These are phyloP conservation scores for Zosterops hypoxanthus DNA, from an alignment of 2,113 vertebrate species.

Conservation along the genomic window DNA sequence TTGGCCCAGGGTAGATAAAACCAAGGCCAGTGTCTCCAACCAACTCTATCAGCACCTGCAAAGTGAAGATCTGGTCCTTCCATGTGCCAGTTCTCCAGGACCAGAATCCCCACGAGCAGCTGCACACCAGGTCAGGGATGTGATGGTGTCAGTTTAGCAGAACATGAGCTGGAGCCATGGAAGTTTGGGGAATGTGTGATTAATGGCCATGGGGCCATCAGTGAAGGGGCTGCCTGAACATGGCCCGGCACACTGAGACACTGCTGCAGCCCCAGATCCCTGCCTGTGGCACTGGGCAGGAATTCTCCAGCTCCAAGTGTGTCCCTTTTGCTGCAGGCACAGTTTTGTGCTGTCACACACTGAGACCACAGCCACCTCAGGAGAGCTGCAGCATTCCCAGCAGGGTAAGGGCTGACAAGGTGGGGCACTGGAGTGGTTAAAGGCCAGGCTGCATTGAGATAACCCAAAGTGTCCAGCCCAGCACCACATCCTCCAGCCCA, in stretches of 20 bases:
- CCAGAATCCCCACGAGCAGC: not conserved
- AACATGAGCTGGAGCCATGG: rapidly evolving
- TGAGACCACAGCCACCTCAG: not conserved
- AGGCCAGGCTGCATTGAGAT: not conserved
- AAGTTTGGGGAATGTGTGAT: not conserved
- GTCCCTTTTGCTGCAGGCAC: not conserved
- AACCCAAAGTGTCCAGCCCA: not conserved
- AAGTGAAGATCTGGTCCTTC: not conserved
- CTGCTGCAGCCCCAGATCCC: not conserved
- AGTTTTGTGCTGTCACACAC: not conserved
- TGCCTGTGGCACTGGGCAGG: not conserved
- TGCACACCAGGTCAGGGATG: not conserved
- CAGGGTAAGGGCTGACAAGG: not conserved
- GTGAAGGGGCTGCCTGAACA: rapidly evolving
- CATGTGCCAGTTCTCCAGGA: not conserved
- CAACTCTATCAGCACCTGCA: not conserved
- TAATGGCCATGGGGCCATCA: too few species aligned
- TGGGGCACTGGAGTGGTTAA: not conserved
- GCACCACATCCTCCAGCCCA: rapidly evolving
- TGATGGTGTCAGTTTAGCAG: not conserved
- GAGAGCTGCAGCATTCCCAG: not conserved
- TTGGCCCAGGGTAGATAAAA: not conserved
- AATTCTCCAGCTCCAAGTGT: not conserved
- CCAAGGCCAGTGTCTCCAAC: not conserved
- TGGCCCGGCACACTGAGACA: not conserved